phyloP scores from a whole-genome alignment of 2,797 vertebrate genomes.

The Clarias platycephalus region DNA sequence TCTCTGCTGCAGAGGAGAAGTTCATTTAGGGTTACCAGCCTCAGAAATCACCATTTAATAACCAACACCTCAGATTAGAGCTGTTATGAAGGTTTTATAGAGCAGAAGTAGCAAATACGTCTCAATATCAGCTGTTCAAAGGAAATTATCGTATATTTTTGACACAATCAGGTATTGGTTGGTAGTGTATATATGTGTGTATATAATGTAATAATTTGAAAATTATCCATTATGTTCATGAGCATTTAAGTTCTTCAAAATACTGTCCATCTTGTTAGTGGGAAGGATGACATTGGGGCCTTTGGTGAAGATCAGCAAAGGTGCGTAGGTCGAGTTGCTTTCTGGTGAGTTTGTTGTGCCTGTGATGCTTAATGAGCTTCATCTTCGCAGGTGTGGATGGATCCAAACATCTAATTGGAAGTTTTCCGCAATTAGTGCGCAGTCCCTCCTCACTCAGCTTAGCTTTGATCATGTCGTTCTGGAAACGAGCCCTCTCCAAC shows the following conservation, averaged over 20 bases:
- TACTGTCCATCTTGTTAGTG: neutral
- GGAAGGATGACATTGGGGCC: neutral
- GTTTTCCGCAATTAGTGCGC: neutral
- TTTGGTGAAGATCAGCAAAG: neutral
- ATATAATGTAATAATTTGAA: too few relatives aligned
- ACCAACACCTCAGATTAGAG: too few relatives aligned
- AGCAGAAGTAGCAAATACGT: too few relatives aligned
- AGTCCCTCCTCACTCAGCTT: neutral
- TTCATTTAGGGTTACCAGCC: too few relatives aligned
- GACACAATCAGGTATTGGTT: too few relatives aligned
- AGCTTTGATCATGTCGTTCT: slow-evolving; percentile 6
- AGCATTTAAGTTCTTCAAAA: neutral
- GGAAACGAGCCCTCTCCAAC: neutral
- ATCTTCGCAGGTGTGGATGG: neutral
- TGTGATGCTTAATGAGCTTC: slow-evolving; percentile 13
- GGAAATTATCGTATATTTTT: too few relatives aligned
- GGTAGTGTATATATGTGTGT: too few relatives aligned
- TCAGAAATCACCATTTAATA: too few relatives aligned
- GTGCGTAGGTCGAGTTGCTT: neutral
- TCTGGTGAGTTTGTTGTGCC: neutral
- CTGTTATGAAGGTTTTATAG: too few relatives aligned
- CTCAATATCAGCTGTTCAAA: too few relatives aligned
- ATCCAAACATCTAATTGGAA: neutral
- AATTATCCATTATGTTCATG: neutral
- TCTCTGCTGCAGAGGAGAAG: too few relatives aligned